Percentiles rank a stretch among this genome's conserved stretches.
These are phyloP conservation scores for Tinea trinotella DNA, from an alignment of 2,888 invertebrate species.

Conservation along the genomic window DNA sequence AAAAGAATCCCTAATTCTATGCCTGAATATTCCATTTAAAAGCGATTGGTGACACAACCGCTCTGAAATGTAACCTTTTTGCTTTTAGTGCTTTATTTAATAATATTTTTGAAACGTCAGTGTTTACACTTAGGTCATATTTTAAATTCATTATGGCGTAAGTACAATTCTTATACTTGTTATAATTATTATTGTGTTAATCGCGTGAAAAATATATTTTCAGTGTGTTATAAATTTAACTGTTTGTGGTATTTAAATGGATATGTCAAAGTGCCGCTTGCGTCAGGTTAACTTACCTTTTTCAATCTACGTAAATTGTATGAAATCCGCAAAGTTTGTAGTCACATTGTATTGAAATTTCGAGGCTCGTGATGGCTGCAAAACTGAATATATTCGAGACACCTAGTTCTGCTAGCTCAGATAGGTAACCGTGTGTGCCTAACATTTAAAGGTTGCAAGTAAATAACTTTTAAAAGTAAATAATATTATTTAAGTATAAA, in stretches of 20 bases:
- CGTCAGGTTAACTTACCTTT: background rate
- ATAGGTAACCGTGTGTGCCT: constrained; percentile 77
- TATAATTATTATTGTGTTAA: too few species aligned
- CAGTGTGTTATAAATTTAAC: too few species aligned
- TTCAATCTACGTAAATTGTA: background rate
- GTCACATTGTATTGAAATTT: background rate
- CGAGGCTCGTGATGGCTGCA: constrained; percentile 54
- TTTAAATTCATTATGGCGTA: background rate
- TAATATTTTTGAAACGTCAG: background rate
- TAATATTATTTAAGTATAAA: background rate
- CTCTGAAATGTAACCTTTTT: background rate
- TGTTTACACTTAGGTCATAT: background rate
- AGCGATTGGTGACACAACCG: background rate
- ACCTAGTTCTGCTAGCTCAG: constrained; percentile 92
- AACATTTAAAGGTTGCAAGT: constrained; percentile 26
- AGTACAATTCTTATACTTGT: background rate
- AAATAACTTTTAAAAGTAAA: constrained; percentile 3
- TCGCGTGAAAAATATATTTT: too few species aligned
- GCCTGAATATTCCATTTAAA: too few species aligned
- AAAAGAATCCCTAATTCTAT: too few species aligned
- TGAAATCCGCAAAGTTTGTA: background rate
- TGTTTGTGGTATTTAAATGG: background rate
- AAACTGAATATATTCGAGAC: constrained; percentile 81
- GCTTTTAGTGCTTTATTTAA: background rate
- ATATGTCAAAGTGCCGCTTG: background rate